Evolutionary conservation across 2,113 vertebrate species (phyloP).

Genomic region (Vombatus ursinus): DNA sequence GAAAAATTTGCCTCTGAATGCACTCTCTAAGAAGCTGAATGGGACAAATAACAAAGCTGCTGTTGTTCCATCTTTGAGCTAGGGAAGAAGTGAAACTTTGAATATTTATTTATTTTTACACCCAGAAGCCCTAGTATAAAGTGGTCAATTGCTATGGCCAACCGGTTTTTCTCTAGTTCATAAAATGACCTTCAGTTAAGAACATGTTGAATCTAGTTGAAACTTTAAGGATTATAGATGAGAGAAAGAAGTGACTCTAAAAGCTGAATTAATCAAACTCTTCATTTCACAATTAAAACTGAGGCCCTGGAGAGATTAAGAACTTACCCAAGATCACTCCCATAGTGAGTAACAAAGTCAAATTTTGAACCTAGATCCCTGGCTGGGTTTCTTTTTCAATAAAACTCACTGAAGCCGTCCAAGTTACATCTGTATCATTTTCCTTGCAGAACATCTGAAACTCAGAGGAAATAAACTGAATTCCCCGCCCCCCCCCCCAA

Average conservation of each 20-base stretch:
- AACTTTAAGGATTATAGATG: constrained; percentile 3
- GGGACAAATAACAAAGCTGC: constrained; percentile 39
- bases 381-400: neutral
- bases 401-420: neutral
- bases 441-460: neutral
- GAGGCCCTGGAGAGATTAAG: neutral
- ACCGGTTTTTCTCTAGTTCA: constrained; percentile 4
- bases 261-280: neutral
- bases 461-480: neutral
- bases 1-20: constrained; percentile 24
- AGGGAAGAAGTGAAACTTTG: neutral
- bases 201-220: neutral
- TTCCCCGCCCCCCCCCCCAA: neutral
- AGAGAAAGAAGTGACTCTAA: neutral
- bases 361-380: neutral
- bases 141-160: constrained; percentile 2
- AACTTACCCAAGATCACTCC: neutral
- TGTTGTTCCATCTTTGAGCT: constrained; percentile 36
- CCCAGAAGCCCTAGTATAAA: neutral
- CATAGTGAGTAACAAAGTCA: neutral
- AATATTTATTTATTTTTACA: neutral
- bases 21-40: constrained; percentile 7
- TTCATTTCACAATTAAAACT: neutral
- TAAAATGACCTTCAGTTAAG: neutral
- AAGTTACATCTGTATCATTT: constrained; percentile 26